phyloP scores from a whole-genome alignment of 2,888 invertebrate genomes.

The Synanthedon andrenaeformis region DNA sequence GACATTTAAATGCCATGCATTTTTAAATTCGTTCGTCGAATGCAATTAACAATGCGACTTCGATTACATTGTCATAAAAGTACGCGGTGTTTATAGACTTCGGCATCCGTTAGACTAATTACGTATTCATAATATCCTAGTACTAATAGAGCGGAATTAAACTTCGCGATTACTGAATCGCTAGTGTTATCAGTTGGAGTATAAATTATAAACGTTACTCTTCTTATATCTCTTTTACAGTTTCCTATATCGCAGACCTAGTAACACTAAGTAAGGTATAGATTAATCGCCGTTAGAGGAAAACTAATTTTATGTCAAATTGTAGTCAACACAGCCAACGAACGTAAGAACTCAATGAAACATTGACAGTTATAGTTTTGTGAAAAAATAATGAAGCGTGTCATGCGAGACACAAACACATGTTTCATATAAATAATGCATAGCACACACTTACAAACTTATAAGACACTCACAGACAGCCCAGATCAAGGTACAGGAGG shows the following conservation, averaged over 20 bases:
- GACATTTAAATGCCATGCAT: slow-evolving; percentile 70
- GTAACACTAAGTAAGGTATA: neutral
- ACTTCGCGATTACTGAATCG: slow-evolving; percentile 33
- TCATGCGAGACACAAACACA: neutral
- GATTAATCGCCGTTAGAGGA: slow-evolving; percentile 1
- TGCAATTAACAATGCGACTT: slow-evolving; percentile 62
- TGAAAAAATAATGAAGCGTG: neutral
- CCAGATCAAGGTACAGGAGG: no score
- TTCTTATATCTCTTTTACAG: no score
- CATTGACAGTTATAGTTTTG: slow-evolving; percentile 2
- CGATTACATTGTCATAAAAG: slow-evolving; percentile 63
- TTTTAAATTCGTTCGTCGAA: slow-evolving; percentile 63
- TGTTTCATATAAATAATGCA: slow-evolving; percentile 16
- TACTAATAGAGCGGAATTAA: slow-evolving; percentile 38
- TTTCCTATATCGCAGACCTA: neutral
- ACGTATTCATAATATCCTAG: slow-evolving; percentile 24
- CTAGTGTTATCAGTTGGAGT: no score
- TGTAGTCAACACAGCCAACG: neutral
- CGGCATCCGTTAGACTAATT: slow-evolving; percentile 41
- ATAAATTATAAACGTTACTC: no score
- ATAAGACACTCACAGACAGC: slow-evolving; percentile 1
- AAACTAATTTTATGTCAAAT: slow-evolving; percentile 9
- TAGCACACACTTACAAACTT: slow-evolving; percentile 11
- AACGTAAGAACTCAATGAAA: slow-evolving; percentile 2
- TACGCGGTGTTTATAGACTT: slow-evolving; percentile 30